Evolutionary conservation across 2,888 invertebrate species (phyloP), one percentile per base, ranked within the genome.

Genomic region (Tryphoninae sp.): DNA sequence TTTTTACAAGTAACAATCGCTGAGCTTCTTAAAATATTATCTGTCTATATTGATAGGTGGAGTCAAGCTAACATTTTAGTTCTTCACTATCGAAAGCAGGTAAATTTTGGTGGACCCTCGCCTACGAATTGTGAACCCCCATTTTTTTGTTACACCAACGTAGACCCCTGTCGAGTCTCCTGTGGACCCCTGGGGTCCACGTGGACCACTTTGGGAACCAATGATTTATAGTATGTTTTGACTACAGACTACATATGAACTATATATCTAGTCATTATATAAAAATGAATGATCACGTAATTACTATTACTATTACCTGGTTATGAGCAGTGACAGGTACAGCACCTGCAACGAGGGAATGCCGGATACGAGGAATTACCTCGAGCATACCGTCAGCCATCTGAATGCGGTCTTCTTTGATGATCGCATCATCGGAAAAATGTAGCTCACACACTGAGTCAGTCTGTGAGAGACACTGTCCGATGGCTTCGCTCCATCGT

Each of bases 271-370:
- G 64, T 11, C 64, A 45, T 64, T 42, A 19, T 45, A 42, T 16
- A 64, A 64, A 64, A 45, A 42, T 45, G 22, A 64, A 45, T 64
- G 45, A 45, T 45, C 45, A 64, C 45, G 8, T 45, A 42, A 64
- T 65, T 65, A 65, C 51, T 65, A 65, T 65, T 65, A 49, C 65
- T 49, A 26, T 65, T 65, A 65, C 65, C 65, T 65, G 65, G 51
- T 65, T 65, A 65, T 26, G 51, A 49, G 65, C 65, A 26, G 51
- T 65, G 65, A 65, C 49, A 1, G 65, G 65, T 26, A 65, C 49
- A 65, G 49, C 49, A 19, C 49, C 65, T 51, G 65, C 51, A 51
- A 65, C 65, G 65, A 65, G 49, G 23, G 65, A 65, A 65, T 65
- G n/a, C 8, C 65, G 65, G 65, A 65, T 65, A 51, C 65, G 65